These are phyloP conservation scores for Oryzias javanicus DNA, from an alignment of 2,113 vertebrate species.

Conservation along the genomic window DNA sequence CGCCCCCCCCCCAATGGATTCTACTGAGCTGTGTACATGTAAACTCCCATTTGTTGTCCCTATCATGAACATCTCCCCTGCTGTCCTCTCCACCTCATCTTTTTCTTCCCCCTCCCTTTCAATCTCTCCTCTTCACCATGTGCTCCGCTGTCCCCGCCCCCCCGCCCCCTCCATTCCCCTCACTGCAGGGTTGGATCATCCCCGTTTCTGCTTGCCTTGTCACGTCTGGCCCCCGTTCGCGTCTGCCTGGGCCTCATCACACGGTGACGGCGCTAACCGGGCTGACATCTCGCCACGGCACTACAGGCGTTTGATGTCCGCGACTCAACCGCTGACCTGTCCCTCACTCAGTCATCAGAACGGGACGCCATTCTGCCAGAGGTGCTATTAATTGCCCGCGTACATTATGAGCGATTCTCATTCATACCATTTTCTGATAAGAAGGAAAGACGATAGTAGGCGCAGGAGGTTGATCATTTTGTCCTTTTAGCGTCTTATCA, in stretches of 20 bases:
- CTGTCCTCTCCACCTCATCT: constrained; percentile 26
- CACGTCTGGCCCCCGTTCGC: constrained; percentile 39
- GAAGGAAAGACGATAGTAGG: constrained; percentile 1
- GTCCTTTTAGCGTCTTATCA: constrained; percentile 25
- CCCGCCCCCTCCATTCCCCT: constrained; percentile 41
- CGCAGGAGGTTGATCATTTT: constrained; percentile 12
- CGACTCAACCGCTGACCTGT: constrained; percentile 52
- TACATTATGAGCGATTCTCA: constrained; percentile 20
- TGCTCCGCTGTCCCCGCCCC: constrained; percentile 10
- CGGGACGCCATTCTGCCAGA: constrained; percentile 33
- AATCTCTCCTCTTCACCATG: constrained; percentile 27
- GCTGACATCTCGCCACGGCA: constrained; percentile 56
- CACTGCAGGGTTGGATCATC: constrained; percentile 60
- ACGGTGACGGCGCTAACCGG: constrained; percentile 28
- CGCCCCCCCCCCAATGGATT: constrained; percentile 34
- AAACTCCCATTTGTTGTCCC: constrained; percentile 49
- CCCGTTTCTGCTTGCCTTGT: constrained; percentile 60
- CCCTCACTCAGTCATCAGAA: constrained; percentile 64
- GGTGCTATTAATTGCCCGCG: constrained; percentile 31
- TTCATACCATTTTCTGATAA: constrained; percentile 34
- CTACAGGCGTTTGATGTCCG: constrained; percentile 56
- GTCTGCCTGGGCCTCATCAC: constrained; percentile 60
- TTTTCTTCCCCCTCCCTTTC: constrained; percentile 13
- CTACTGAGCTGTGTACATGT: constrained; percentile 30
- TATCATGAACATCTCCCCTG: constrained; percentile 44